Base-by-base conservation (phyloP, 2,113 vertebrate genomes). In the Nettapus auritus region DNA sequence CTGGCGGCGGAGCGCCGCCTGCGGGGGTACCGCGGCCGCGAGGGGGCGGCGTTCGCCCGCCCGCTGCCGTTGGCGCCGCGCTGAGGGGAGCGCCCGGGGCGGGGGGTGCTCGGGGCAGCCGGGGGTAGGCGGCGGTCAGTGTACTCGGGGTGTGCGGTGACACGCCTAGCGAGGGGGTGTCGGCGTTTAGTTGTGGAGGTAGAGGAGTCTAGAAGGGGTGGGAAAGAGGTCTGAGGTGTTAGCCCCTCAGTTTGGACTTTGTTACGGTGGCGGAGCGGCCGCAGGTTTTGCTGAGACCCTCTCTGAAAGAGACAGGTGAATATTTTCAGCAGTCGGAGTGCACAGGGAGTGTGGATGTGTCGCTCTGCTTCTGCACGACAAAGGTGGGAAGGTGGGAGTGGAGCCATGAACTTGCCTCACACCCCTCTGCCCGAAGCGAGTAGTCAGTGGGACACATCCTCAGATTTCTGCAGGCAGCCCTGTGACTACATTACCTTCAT, bases 121-220 rank as follows among this genome's bases (percentile, higher is more conserved):
- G 26, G 46, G 68, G 53, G 1, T 3, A 0, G 0, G 0, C 0
- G 2, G 64, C n/a, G 4, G 0, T 10, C 46, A 20, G 20, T 21
- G 46, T 21, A 20, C 46, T 48, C 46, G 20, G 20, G 46, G 20
- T 48, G 46, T 21, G 46, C 20, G 46, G 46, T 48, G 46, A 48
- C 46, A 48, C 46, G 20, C 46, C 20, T 48, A 21, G 46, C 46
- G 4, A 9, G 0, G 20, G 48, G 14, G 33, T 38, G 22, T 21
- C 33, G 8, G 29, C 14, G 12, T 53, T 22, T 5, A 21, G 25
- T 20, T 3, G 13, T 4, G 62, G 20, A n/a, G 44, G 48, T 33
- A 4, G 33, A 23, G 33, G 28, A 64, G 13, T 15, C 7, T 20
- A 16, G 13, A 1, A 12, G 4, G 4, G 4, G 8, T 0, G 28